These are phyloP conservation scores for Merops nubicus DNA, from an alignment of 2,113 vertebrate species.

Conservation along the genomic window DNA sequence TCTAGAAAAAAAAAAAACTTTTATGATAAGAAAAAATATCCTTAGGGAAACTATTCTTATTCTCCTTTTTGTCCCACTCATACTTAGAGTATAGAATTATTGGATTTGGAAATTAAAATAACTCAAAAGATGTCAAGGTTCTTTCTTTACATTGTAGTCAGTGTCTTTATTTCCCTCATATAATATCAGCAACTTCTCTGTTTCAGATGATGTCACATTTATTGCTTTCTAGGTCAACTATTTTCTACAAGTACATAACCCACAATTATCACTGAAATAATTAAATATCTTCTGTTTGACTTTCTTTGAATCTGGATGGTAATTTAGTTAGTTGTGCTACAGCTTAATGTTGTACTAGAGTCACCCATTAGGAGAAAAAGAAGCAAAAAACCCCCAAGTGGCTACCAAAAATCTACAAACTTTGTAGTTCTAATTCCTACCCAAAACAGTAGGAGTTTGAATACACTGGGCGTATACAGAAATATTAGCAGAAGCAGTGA, in stretches of 20 bases:
- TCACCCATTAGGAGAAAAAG: neutral
- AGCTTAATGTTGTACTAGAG: neutral
- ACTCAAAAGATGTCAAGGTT: neutral
- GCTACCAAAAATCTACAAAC: neutral
- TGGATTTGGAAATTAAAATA: neutral
- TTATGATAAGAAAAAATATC: neutral
- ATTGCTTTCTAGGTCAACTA: constrained; percentile 1
- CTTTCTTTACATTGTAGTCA: neutral
- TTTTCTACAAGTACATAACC: constrained; percentile 30
- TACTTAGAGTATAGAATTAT: neutral
- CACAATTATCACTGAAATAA: neutral
- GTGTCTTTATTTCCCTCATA: neutral
- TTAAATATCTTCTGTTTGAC: neutral
- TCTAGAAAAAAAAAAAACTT: neutral
- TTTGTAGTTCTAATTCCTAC: neutral
- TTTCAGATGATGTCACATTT: neutral
- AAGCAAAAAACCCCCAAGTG: neutral
- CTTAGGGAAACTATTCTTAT: neutral
- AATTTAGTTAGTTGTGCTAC: neutral
- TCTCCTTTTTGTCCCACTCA: neutral
- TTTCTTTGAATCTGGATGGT: neutral
- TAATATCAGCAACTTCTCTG: neutral
- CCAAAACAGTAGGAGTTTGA: neutral
- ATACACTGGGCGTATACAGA: neutral
- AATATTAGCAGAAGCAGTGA: neutral